Base-by-base conservation (phyloP, 2,888 invertebrate species). In the Ophion costatus region DNA sequence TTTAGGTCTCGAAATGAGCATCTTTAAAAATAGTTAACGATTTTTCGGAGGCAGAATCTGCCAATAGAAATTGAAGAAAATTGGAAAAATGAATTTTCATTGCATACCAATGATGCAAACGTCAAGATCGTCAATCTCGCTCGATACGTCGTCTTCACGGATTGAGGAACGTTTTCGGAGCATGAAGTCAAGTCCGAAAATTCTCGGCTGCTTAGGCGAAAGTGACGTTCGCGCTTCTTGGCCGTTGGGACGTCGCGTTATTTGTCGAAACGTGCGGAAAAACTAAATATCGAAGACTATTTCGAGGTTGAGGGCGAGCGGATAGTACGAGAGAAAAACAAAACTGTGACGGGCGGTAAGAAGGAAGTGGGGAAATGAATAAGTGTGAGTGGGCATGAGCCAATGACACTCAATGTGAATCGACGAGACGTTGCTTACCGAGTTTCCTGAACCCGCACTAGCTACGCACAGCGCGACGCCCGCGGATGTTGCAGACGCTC, bases 371-470 rank as follows among this genome's bases (percentile, higher is more conserved):
- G 29, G n/a, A 29, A 56, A 70, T 45, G 14, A 17, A 11, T 11
- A 22, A 59, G 59, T 3, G 38, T 1, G 22, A 9, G 29, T 45
- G n/a, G 22, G 57, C 67, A 45, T 22, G 45, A 42, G 45, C 57
- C 4, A 66, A 77, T 77, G 78, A 82, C 38, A 14, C 11, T 11
- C 45, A 24, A 66, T 22, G 74, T 63, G 56, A 64, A 64, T 67
- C 70, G 63, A 56, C 24, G 61, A 24, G 45, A 56, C 66, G 73
- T 38, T 51, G 73, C 67, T 71, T 67, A 38, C 20, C 29, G 78
- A 79, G 74, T 82, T 82, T 78, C 75, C 82, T 75, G 66, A 82
- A 82, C 57, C 59, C 82, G 70, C 70, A 51, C 33, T 38, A 45
- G 51, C 67, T 10, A 33, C 63, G 45, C 57, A 59, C 80, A 14